Evolutionary conservation across 2,888 invertebrate species (phyloP), one percentile per base, ranked within the genome.

Genomic region (Mongoloraphidia duomilia): DNA sequence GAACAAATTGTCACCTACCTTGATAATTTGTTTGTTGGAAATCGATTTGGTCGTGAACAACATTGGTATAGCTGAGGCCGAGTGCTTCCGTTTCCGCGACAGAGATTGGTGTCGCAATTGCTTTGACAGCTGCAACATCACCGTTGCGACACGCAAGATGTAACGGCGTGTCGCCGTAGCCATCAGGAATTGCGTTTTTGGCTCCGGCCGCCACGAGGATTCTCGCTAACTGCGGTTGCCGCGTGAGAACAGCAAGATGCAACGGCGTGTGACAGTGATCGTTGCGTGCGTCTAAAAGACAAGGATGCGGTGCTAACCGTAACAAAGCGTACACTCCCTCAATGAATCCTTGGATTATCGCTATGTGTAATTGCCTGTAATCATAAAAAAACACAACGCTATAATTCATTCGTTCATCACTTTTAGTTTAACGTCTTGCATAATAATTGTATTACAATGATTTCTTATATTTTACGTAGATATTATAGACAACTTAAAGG

Each of bases 21-120:
- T 83, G 79, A 66, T 86, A 89, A 65, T 92, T 91, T 67, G 81
- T 80, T 64, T 85, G 82, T 64, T 91, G 83, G 58, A 91, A 72
- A 60, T 79, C 74, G 57, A 73, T 79, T 56, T 71, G 78, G 57
- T 64, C 58, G 57, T 56, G 65, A 61, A 59, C 58, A 64, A 55
- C 61, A 59, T 43, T 42, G 6, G n/a, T 44, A 34, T 55, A 49
- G n/a, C 53, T 51, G 44, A 65, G 54, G 10, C 54, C 66, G 42
- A 68, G 49, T 2, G 56, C 54, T 17, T 65, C 61, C 46, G 63
- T 54, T 55, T 68, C 67, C 50, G 63, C 67, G 58, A 77, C 76
- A 6, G 73, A 69, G 1, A 87, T 73, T 1, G 84, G 80, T 50
- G 79, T 75, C 2, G 85, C 78, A 41, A 94, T 71, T 0, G 85